phyloP scores from a whole-genome alignment of 2,797 vertebrate species.

The Enteromius afrohamiltoni region DNA sequence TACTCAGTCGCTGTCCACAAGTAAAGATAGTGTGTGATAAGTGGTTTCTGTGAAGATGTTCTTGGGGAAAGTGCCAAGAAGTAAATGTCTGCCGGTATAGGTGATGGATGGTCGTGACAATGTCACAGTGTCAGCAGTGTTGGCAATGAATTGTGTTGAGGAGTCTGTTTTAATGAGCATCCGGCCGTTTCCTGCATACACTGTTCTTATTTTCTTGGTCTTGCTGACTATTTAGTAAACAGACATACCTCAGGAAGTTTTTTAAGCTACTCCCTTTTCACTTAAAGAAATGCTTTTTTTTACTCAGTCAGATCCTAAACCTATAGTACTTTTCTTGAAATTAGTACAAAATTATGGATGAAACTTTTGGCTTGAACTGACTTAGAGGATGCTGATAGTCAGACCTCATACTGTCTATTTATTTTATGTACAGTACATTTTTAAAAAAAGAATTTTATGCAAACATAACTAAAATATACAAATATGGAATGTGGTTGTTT shows the following conservation, averaged over 20 bases:
- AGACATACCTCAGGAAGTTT: neutral
- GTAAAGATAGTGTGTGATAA: conserved; percentile 21
- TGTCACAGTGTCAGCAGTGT: conserved; percentile 10
- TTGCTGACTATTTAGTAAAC: conserved; percentile 35
- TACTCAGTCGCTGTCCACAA: conserved; percentile 37
- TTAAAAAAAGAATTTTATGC: neutral
- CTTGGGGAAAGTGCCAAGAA: conserved; percentile 34
- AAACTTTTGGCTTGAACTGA: neutral
- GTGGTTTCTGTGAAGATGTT: conserved; percentile 30
- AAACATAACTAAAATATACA: no score
- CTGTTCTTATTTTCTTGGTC: conserved; percentile 24
- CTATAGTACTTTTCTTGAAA: neutral
- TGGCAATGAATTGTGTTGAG: conserved; percentile 38
- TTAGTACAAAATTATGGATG: neutral
- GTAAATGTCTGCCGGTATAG: conserved; percentile 32
- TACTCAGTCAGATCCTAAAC: neutral
- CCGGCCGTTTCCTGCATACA: neutral
- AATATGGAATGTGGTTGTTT: neutral
- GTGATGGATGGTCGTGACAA: conserved; percentile 41
- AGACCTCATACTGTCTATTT: neutral
- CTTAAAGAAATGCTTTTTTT: neutral
- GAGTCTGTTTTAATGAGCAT: conserved; percentile 26
- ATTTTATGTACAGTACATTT: neutral
- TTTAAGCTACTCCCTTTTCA: neutral
- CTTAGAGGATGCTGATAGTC: neutral